A percentile compares a stretch with the other conserved stretches of the same genome.
These are phyloP conservation scores for Acropternis orthonyx DNA, from an alignment of 2,797 vertebrate genomes.

Conservation along the genomic window DNA sequence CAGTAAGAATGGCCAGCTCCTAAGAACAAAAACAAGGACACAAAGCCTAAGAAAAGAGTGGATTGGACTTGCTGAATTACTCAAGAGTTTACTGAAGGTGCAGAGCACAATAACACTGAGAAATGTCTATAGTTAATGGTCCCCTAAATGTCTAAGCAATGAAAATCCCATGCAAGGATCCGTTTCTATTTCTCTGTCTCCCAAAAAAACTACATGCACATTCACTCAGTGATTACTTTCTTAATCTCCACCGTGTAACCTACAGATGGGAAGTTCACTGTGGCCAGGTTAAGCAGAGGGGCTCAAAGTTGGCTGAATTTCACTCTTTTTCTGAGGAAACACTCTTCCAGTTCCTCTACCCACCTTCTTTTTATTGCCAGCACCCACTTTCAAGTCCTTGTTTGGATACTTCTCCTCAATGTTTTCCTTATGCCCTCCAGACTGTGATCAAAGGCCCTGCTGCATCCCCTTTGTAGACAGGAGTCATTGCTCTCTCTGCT, in stretches of 20 bases:
- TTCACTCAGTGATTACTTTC: not conserved
- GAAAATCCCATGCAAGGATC: not conserved
- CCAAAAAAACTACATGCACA: not conserved
- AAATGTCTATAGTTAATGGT: not conserved
- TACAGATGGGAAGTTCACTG: not conserved
- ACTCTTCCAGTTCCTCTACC: not conserved
- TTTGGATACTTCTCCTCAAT: not conserved
- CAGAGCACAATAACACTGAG: not conserved
- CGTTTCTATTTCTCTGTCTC: not conserved
- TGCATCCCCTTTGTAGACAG: not conserved
- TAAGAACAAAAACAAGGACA: not conserved
- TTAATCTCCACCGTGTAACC: not conserved
- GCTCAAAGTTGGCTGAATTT: not conserved
- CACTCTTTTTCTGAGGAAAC: not conserved
- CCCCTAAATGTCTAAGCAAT: not conserved
- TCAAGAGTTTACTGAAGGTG: not conserved
- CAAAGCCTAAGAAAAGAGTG: not conserved
- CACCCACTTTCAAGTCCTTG: not conserved
- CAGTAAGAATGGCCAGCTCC: not conserved
- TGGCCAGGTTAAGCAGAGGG: not conserved
- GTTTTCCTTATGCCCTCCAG: not conserved
- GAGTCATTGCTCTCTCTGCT: not conserved
- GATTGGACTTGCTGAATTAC: not conserved
- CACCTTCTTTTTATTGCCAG: not conserved
- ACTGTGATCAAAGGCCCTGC: not conserved